Evolutionary conservation across 2,797 vertebrate genomes (phyloP).

Genomic region (Pangasius mekongensis): DNA sequence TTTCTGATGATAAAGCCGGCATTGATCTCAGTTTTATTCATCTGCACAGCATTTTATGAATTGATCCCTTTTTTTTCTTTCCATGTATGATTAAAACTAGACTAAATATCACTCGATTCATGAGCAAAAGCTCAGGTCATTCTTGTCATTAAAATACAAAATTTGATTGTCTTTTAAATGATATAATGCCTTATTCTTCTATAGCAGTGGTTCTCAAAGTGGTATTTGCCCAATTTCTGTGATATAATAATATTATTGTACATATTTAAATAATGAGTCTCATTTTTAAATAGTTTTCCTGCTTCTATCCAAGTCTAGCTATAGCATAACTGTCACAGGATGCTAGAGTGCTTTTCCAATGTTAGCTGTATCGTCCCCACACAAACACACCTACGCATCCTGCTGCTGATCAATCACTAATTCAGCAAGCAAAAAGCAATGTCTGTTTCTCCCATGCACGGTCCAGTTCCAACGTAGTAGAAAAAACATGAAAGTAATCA

Average conservation of each 20-base stretch:
- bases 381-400: background rate
- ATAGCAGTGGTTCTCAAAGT: background rate
- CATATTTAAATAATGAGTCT: background rate
- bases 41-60: background rate
- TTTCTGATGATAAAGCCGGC: too few species aligned
- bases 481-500: constrained; percentile 70
- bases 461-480: constrained; percentile 54
- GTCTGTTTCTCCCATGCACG: constrained; percentile 14
- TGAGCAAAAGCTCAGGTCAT: background rate
- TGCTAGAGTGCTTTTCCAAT: background rate
- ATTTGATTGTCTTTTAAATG: background rate
- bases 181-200: background rate
- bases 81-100: background rate
- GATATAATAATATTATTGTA: background rate
- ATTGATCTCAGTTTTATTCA: background rate
- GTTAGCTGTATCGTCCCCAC: background rate
- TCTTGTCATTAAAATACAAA: background rate
- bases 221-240: background rate
- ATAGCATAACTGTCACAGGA: background rate
- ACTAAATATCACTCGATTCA: background rate
- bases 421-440: constrained; percentile 17
- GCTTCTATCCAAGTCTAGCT: background rate
- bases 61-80: background rate
- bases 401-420: constrained; percentile 43
- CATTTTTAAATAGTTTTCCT: background rate